These are phyloP conservation scores for Mesitornis unicolor DNA, from an alignment of 2,113 vertebrate genomes.

Conservation along the genomic window DNA sequence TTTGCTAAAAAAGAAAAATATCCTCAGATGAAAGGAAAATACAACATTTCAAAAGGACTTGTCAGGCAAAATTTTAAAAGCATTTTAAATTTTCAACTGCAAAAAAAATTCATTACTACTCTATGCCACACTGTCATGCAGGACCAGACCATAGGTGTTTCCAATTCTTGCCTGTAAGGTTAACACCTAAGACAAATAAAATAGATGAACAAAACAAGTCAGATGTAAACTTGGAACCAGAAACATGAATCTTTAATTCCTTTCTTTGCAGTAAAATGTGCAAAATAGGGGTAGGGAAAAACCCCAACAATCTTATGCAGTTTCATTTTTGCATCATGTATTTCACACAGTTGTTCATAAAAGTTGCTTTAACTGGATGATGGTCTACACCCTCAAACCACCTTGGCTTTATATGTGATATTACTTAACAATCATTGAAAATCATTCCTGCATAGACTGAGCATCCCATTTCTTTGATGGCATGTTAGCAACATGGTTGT, in stretches of 20 bases:
- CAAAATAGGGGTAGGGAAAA: background rate
- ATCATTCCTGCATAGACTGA: background rate
- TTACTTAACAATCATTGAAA: background rate
- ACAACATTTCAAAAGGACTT: background rate
- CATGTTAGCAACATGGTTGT: background rate
- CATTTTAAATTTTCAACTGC: background rate
- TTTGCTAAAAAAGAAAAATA: background rate
- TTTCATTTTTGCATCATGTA: background rate
- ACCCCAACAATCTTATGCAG: background rate
- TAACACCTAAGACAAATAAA: background rate
- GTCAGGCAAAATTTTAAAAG: background rate
- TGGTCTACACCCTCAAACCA: background rate
- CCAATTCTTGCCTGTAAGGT: background rate
- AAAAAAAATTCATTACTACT: background rate
- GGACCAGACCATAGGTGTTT: background rate
- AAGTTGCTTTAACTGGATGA: background rate
- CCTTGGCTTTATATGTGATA: background rate
- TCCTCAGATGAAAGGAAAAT: background rate
- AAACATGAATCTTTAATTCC: background rate
- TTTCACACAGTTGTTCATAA: background rate
- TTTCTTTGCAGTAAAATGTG: background rate
- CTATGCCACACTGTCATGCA: background rate
- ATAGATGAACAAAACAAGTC: background rate
- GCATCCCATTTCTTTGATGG: background rate
- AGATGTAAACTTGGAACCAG: background rate